Percentiles rank a stretch among this genome's conserved stretches.
Conservation (phyloP, 2,113 vertebrate genomes). For the Labrus mixtus region DNA sequence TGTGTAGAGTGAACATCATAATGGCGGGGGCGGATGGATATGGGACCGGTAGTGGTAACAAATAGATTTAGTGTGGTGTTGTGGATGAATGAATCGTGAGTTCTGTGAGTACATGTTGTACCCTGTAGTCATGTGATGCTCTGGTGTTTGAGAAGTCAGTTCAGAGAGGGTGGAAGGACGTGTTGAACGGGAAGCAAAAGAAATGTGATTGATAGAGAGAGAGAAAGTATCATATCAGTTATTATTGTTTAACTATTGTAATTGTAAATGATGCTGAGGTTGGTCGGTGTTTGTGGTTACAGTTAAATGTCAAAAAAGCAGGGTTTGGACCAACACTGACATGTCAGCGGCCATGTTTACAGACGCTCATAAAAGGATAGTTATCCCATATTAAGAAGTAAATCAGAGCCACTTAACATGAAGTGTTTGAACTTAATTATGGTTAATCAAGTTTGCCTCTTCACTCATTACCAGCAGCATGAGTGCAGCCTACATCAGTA, state of each 20-base stretch:
- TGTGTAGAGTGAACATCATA: not conserved
- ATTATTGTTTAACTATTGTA: slow-evolving; percentile 17
- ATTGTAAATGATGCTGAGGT: slow-evolving; percentile 26
- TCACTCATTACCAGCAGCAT: not conserved
- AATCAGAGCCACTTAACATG: slow-evolving; percentile 24
- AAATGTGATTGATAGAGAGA: slow-evolving; percentile 27
- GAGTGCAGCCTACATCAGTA: slow-evolving; percentile 38
- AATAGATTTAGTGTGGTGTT: slow-evolving; percentile 31
- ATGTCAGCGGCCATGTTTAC: slow-evolving; percentile 55
- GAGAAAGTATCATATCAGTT: not conserved
- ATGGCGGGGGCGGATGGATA: not conserved
- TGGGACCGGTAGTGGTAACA: not conserved
- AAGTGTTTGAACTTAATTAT: slow-evolving; percentile 4
- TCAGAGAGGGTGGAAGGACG: not conserved
- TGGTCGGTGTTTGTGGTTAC: slow-evolving; percentile 17
- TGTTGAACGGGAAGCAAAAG: slow-evolving; percentile 11
- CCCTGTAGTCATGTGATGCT: slow-evolving; percentile 36
- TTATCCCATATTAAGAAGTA: slow-evolving; percentile 14
- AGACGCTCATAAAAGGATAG: slow-evolving; percentile 18
- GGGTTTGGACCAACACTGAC: slow-evolving; percentile 27
- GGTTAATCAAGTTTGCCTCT: slow-evolving; percentile 22
- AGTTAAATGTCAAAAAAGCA: slow-evolving; percentile 13
- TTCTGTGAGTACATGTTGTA: slow-evolving; percentile 5
- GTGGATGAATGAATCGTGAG: slow-evolving; percentile 16
- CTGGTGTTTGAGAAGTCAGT: slow-evolving; percentile 19